Evolutionary conservation across 2,113 vertebrate genomes (phyloP), one percentile per base, ranked within the genome.

Genomic region (Myiagra hebetior): DNA sequence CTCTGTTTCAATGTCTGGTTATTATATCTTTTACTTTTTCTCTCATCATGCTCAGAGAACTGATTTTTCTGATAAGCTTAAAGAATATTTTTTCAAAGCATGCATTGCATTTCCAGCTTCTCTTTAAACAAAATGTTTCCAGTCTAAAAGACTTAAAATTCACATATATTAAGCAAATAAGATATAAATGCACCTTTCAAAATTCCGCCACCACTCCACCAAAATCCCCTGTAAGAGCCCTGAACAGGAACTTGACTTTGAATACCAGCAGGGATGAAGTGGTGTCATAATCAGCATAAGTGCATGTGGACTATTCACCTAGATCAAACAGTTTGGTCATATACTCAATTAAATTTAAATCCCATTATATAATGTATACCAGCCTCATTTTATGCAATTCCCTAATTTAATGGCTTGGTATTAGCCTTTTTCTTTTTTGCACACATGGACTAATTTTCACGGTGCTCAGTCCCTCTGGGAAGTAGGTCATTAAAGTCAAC

Each of bases 271-370:
- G 49, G 93, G 81, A 94, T 89, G 84, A 97, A 94, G 92, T 89
- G 44, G 72, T 92, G 94, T 84, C 87, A 96, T 95, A 96, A 97
- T 97, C 95, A 94, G 95, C 88, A 80, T 82, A 96, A 97, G 90
- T 82, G 85, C 81, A 74, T 85, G 78, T 81, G 55, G 88, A 72
- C 87, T 93, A 85, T 93, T 96, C 93, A 97, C 95, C 90, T 92
- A 93, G 86, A 95, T 97, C 95, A 97, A 94, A 97, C 87, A 91
- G 84, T 96, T 96, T 95, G 85, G 64, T 95, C 85, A 90, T 95
- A 93, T 94, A 95, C 78, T 95, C 96, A 95, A 96, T 97, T 96
- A 97, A 97, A 96, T 97, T 96, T 97, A 97, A 97, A 97, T 96
- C 90, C 93, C 94, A 97, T 97, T 96, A 96, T 95, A 94, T 96